A percentile compares a stretch with the other conserved stretches of the same genome.
Conservation (phyloP, 2,797 vertebrate genomes). For the Pampus argenteus region DNA sequence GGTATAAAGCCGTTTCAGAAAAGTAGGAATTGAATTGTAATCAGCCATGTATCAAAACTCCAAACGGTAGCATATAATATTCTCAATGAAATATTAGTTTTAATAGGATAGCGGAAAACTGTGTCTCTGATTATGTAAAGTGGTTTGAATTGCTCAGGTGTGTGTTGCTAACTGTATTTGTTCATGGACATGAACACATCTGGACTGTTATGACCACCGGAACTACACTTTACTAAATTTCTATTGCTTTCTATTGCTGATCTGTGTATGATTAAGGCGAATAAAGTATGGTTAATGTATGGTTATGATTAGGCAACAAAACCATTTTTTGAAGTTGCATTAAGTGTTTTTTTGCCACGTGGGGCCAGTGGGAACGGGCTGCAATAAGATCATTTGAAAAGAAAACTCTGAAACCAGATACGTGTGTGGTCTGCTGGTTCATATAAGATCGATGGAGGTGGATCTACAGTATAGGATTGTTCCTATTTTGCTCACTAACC, state of each 20-base stretch:
- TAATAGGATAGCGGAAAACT: conserved; percentile 6
- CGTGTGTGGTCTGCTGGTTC: background rate
- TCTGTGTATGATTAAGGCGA: too few relatives aligned
- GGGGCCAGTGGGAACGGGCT: too few relatives aligned
- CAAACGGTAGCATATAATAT: conserved; percentile 19
- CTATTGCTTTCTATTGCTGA: too few relatives aligned
- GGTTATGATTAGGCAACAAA: too few relatives aligned
- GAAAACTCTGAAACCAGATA: background rate
- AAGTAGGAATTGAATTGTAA: conserved; percentile 29
- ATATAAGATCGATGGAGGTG: background rate
- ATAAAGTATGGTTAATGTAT: too few relatives aligned
- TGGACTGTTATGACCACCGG: background rate
- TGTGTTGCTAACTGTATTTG: background rate
- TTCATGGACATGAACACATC: background rate
- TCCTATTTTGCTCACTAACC: background rate
- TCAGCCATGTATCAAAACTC: conserved; percentile 22
- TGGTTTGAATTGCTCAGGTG: conserved; percentile 22
- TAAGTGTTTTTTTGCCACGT: too few relatives aligned
- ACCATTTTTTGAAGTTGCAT: too few relatives aligned
- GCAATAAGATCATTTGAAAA: background rate
- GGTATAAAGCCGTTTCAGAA: conserved; percentile 4
- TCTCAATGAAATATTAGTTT: conserved; percentile 10
- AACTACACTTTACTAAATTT: background rate
- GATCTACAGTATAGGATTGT: background rate
- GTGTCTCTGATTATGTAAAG: conserved; percentile 8